These are phyloP conservation scores for Sceloporus undulatus DNA, from an alignment of 2,113 vertebrate species.

Conservation along the genomic window DNA sequence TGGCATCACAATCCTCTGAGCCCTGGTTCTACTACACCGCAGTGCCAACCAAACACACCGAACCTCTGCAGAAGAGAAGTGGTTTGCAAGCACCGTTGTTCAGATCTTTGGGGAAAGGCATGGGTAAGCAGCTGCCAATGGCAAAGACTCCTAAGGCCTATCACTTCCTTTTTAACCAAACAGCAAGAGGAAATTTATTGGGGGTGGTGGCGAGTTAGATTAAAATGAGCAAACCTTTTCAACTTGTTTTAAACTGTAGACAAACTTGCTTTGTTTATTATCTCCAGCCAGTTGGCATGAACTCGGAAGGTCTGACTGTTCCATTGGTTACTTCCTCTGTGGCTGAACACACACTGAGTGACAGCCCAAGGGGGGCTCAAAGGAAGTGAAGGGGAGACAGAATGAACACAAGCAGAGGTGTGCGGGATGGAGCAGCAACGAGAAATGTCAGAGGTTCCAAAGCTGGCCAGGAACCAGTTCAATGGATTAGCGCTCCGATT, in stretches of 20 bases:
- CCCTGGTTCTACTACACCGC: no score
- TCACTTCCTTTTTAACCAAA: neutral
- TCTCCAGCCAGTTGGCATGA: slow-evolving; percentile 46
- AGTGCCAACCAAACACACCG: no score
- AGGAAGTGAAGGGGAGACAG: slow-evolving; percentile 36
- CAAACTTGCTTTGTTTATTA: slow-evolving; percentile 28
- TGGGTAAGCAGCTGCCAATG: neutral
- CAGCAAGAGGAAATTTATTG: neutral
- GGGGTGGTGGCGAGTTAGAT: neutral
- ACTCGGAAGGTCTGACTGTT: slow-evolving; percentile 17
- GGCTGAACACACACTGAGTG: slow-evolving; percentile 62
- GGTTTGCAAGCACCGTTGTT: neutral
- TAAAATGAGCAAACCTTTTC: slow-evolving; percentile 1
- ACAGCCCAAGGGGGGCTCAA: slow-evolving; percentile 43
- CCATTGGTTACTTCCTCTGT: slow-evolving; percentile 49
- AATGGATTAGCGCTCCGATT: slow-evolving; percentile 19
- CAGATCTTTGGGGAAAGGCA: neutral
- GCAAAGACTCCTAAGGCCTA: neutral
- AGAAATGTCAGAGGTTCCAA: slow-evolving; percentile 31
- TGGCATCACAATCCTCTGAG: no score
- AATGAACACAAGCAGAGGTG: slow-evolving; percentile 37
- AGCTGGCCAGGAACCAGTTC: neutral
- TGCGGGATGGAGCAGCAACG: neutral
- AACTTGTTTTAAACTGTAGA: neutral
- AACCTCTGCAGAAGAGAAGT: neutral